Evolutionary conservation across 2,113 vertebrate species (phyloP), one percentile per base, ranked within the genome.

Genomic region (Oriolus oriolus): DNA sequence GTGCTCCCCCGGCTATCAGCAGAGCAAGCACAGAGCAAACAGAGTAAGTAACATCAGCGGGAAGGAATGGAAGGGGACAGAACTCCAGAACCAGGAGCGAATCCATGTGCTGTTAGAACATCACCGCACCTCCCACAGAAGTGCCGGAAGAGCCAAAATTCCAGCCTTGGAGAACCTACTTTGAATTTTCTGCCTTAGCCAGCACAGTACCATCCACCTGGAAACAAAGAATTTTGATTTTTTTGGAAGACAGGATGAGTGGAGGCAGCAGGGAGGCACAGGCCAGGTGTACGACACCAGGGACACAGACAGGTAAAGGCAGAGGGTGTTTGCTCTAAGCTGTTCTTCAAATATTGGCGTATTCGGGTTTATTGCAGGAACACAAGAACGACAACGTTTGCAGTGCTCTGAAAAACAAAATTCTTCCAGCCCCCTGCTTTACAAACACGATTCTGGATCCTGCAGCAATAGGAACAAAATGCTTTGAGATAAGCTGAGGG

Each of bases 291-390:
- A 26, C 1, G 13, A 39, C 44, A 66, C 33, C 1, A 3, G 75
- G 53, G 57, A 49, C 16, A 7, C 15, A 63, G 61, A 59, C 13
- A 30, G 88, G 37, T 74, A 75, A 75, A 94, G 87, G 84, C 84
- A 90, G 68, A 78, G 91, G 5, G 1, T 92, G 92, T 94, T 94
- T 95, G 88, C 87, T 88, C 80, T 26, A 8, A 71, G 83, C 42
- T 71, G 6, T 75, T 89, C 82, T 39, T 90, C 93, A 94, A 93
- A 95, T 61, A 90, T 54, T 91, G 89, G 94, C 35, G 45, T 22
- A 57, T 90, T 94, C 54, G 19, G 90, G 82, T 93, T 96, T 93
- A 94, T 78, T 95, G 90, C 79, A 90, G 93, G 87, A 77, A 83
- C 68, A 61, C 54, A 47, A 47, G 87, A 82, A 66, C 18, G 74